Evolutionary conservation across 1,140 invertebrate species (phyloP).

Genomic region (Halyomorpha halys): DNA sequence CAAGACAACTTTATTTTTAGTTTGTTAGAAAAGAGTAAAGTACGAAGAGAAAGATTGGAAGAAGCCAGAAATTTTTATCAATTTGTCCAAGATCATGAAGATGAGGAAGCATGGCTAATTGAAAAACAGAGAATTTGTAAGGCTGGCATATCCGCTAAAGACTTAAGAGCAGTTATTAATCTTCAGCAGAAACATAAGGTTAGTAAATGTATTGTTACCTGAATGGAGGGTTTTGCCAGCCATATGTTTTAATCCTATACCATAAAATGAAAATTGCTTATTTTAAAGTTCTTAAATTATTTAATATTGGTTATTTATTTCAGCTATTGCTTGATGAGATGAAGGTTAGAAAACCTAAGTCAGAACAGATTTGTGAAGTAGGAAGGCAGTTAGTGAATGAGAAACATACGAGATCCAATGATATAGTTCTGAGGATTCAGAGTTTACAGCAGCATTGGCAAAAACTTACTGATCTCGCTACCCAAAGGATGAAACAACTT

Average conservation of each 20-base stretch:
- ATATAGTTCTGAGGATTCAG: constrained; percentile 68
- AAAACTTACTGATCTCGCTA: constrained; percentile 69
- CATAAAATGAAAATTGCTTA: background rate
- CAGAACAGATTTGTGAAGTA: constrained; percentile 60
- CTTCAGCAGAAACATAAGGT: constrained; percentile 92
- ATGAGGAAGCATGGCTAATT: constrained; percentile 85
- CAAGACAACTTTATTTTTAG: constrained; percentile 34
- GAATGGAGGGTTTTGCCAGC: background rate
- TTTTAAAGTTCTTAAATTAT: constrained; percentile 1
- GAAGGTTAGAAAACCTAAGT: constrained; percentile 67
- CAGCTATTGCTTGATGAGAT: constrained; percentile 79
- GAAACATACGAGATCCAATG: constrained; percentile 62
- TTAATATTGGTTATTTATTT: constrained; percentile 15
- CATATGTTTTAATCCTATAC: too few species aligned
- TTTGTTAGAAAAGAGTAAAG: constrained; percentile 59
- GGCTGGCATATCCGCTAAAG: constrained; percentile 83
- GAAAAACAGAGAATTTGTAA: constrained; percentile 87
- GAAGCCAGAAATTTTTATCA: constrained; percentile 89
- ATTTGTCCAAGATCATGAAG: constrained; percentile 88
- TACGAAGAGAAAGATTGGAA: constrained; percentile 70
- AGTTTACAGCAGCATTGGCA: constrained; percentile 77
- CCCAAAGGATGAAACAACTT: constrained; percentile 71
- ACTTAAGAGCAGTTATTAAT: constrained; percentile 77
- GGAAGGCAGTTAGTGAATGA: constrained; percentile 65
- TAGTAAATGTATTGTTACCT: background rate